These are phyloP conservation scores for Synchiropus splendidus DNA, from an alignment of 2,113 vertebrate species.

Conservation along the genomic window DNA sequence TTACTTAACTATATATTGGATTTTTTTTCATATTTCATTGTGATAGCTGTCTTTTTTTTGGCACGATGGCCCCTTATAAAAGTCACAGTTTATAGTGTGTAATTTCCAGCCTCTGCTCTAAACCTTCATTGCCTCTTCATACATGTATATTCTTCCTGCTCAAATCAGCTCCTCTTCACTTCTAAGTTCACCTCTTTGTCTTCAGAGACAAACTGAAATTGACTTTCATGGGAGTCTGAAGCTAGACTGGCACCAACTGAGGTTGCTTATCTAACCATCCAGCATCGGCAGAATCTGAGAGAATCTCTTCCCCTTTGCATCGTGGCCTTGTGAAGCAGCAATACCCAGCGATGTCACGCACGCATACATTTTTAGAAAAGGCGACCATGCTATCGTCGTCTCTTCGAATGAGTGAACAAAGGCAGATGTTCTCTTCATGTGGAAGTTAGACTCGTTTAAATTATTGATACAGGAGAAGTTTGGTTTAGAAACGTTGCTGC, in stretches of 20 bases:
- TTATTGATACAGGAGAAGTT: too few relatives aligned
- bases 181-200: background rate
- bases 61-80: too few relatives aligned
- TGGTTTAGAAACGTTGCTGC: conserved; percentile 18
- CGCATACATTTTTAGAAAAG: conserved; percentile 15
- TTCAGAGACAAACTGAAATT: conserved; percentile 36
- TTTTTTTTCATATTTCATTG: too few relatives aligned
- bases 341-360: conserved; percentile 24
- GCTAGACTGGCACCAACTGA: conserved; percentile 31
- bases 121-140: too few relatives aligned
- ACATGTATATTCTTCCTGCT: too few relatives aligned
- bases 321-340: conserved; percentile 8
- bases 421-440: conserved; percentile 1
- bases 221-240: conserved; percentile 39
- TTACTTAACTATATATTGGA: too few relatives aligned
- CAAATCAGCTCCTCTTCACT: background rate
- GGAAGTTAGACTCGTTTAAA: conserved; percentile 14
- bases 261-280: conserved; percentile 42
- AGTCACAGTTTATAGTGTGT: too few relatives aligned
- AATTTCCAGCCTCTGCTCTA: too few relatives aligned
- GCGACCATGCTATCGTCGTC: background rate
- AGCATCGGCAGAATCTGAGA: conserved; percentile 25
- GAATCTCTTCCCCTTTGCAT: background rate
- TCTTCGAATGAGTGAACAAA: conserved; percentile 2
- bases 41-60: too few relatives aligned